Evolutionary conservation across 2,113 vertebrate species (phyloP).

Genomic region (Petrocephalus microphthalmus): DNA sequence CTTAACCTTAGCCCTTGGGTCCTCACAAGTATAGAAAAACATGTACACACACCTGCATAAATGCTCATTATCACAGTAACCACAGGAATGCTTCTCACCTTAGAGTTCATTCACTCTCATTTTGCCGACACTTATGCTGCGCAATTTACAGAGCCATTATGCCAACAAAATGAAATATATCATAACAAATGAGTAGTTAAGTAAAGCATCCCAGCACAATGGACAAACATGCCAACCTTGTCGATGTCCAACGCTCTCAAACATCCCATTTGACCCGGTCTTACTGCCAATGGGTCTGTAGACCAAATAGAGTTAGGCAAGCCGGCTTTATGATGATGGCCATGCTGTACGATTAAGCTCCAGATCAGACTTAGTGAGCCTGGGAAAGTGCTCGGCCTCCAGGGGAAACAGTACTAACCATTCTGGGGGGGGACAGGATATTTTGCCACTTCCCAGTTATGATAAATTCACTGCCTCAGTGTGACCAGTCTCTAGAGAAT

Average conservation of each 20-base stretch:
- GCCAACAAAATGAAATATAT: background rate
- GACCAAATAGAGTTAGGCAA: background rate
- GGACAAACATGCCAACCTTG: background rate
- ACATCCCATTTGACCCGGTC: background rate
- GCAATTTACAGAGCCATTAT: background rate
- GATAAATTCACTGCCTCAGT: conserved; percentile 25
- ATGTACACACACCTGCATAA: background rate
- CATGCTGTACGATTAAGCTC: background rate
- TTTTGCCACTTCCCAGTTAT: background rate
- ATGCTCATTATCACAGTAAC: background rate
- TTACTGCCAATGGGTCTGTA: background rate
- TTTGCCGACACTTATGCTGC: background rate
- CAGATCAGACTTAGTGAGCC: background rate
- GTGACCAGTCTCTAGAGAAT: conserved; percentile 49
- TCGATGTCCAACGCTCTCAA: background rate
- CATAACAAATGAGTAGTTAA: background rate
- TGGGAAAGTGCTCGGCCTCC: background rate
- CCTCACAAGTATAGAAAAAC: background rate
- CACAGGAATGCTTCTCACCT: background rate
- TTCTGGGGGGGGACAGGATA: background rate
- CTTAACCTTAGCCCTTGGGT: background rate
- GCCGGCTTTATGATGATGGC: background rate
- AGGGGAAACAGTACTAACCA: background rate
- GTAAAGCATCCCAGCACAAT: background rate
- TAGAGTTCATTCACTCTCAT: background rate